phyloP scores from a whole-genome alignment of 2,797 vertebrate species.

The Parauchenoglanis ngamensis region DNA sequence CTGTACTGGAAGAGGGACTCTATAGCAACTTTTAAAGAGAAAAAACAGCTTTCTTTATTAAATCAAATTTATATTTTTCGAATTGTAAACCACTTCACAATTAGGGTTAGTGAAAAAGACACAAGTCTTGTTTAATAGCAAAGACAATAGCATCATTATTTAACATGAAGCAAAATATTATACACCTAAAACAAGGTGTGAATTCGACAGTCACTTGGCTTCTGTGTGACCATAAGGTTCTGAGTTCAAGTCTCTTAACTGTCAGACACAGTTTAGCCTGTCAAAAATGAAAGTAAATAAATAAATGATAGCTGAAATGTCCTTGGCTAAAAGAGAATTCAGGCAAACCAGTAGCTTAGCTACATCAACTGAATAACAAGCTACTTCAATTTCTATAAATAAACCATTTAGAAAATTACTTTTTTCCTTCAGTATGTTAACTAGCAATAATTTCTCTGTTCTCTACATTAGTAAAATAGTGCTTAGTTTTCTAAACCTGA shows the following conservation, averaged over 20 bases:
- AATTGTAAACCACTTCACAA: neutral
- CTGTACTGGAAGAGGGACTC: neutral
- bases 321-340: neutral
- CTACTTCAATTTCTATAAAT: slow-evolving; percentile 17
- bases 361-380: slow-evolving; percentile 1
- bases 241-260: neutral
- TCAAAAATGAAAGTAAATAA: neutral
- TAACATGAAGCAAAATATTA: neutral
- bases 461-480: neutral
- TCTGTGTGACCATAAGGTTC: neutral
- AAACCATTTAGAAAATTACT: neutral
- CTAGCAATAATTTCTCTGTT: neutral
- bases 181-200: neutral
- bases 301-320: neutral
- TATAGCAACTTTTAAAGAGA: neutral
- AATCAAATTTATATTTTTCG: neutral
- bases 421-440: neutral
- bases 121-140: neutral
- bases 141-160: neutral
- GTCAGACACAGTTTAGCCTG: neutral
- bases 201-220: neutral
- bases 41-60: neutral
- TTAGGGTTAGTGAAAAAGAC: neutral
- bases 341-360: neutral
- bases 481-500: neutral